phyloP scores from a whole-genome alignment of 2,113 vertebrate genomes.

The Entelurus aequoreus region DNA sequence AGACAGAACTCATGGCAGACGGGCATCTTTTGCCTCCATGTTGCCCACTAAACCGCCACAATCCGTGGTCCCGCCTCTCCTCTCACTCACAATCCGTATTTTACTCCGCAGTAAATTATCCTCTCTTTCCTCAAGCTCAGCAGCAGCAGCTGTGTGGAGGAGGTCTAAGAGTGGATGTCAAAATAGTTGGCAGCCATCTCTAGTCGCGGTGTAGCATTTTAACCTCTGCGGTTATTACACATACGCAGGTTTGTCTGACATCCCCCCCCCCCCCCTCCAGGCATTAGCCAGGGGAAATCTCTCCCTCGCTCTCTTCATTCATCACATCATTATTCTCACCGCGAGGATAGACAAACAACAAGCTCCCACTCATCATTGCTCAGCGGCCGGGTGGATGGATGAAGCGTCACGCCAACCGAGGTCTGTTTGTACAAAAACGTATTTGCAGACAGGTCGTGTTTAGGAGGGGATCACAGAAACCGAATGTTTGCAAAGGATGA shows the following conservation, averaged over 20 bases:
- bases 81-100: constrained; percentile 56
- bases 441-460: too few relatives aligned
- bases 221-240: constrained; percentile 70
- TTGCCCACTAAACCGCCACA: constrained; percentile 52
- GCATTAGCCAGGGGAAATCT: constrained; percentile 63
- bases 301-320: constrained; percentile 48
- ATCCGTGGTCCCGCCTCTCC: constrained; percentile 42
- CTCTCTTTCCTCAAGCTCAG: constrained; percentile 47
- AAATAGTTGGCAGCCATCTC: constrained; percentile 71
- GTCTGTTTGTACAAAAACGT: too few relatives aligned
- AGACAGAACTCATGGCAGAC: constrained; percentile 56
- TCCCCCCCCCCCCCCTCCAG: constrained; percentile 43
- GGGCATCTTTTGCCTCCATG: constrained; percentile 54
- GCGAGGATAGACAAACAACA: constrained; percentile 60
- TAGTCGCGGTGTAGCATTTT: constrained; percentile 64
- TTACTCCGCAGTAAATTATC: constrained; percentile 54
- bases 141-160: constrained; percentile 64
- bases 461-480: too few relatives aligned
- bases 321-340: constrained; percentile 63
- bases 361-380: constrained; percentile 29
- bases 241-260: constrained; percentile 70
- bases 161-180: constrained; percentile 63
- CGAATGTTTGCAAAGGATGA: too few relatives aligned
- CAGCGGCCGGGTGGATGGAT: constrained; percentile 42
- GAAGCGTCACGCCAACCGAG: constrained; percentile 26